phyloP scores from a whole-genome alignment of 1,140 invertebrate genomes.

The Oryctes rhinoceros region DNA sequence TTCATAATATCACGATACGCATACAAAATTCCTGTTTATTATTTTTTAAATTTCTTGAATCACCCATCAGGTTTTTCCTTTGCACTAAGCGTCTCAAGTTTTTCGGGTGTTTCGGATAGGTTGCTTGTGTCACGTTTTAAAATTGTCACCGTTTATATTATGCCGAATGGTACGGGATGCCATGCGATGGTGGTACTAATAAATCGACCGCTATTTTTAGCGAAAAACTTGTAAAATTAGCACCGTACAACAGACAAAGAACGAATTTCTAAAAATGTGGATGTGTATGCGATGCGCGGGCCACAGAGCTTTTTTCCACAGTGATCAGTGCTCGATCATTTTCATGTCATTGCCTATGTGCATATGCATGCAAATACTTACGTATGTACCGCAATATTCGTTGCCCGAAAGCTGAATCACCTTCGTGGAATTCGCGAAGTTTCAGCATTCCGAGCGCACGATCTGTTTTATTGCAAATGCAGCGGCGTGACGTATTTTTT shows the following conservation, averaged over 20 bases:
- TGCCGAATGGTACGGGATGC: not conserved
- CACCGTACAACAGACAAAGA: not conserved
- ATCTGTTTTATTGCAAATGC: conserved; percentile 15
- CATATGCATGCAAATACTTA: not conserved
- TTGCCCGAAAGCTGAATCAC: not conserved
- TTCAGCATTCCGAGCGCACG: not conserved
- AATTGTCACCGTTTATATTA: not conserved
- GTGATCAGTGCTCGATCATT: not conserved
- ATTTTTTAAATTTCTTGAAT: too few relatives aligned
- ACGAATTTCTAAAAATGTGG: not conserved
- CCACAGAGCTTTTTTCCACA: not conserved
- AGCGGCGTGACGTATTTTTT: not conserved
- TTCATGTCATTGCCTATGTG: not conserved
- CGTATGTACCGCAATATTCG: not conserved
- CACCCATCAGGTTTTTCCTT: too few relatives aligned
- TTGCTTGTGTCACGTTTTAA: conserved; percentile 24
- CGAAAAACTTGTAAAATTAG: conserved; percentile 22
- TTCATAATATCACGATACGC: conserved; percentile 72
- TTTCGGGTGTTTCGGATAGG: not conserved
- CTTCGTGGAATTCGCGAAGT: not conserved
- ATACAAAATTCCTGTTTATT: too few relatives aligned
- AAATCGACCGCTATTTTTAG: conserved; percentile 24
- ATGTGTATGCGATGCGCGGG: not conserved
- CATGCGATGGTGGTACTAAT: not conserved
- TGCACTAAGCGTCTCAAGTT: not conserved